Base-by-base conservation (phyloP, 1,140 invertebrate species). In the Aporrectodea caliginosa region DNA sequence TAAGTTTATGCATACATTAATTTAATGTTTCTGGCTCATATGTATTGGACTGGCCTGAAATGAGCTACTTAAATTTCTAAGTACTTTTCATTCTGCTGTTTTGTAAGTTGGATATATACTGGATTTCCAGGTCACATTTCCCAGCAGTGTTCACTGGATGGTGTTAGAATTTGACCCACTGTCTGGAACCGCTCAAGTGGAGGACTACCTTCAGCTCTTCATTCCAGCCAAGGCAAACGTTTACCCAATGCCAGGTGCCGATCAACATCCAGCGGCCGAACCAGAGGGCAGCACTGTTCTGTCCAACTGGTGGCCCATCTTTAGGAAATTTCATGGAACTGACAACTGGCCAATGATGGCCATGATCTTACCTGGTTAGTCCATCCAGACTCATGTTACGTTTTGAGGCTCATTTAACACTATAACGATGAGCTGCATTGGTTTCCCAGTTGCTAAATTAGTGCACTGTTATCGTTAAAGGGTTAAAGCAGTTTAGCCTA, bases 111-210 rank as follows among this genome's bases (percentile, higher is more conserved):
- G n/a, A n/a, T n/a, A n/a, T n/a, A n/a, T n/a, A n/a, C n/a, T n/a
- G n/a, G n/a, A n/a, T n/a, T 83, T 81, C 83, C 93, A 94, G 88
- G 95, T 98, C 0, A 90, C 92, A 70, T 98, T 98, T 89, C 95
- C 96, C 0, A 89, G 92, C 16, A 91, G 90, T 80, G 94, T 98
- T 0, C 92, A 95, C 82, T 98, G 96, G 94, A 91, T 98, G 84
- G 93, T 93, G 0, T 86, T 99, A 6, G 95, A 98, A 89, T 98
- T 99, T 89, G 96, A 97, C 85, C 91, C 94, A 0, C 92, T 93
- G 76, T 97, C 95, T 89, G 92, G 94, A 68, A 98, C 96, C 0
- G 94, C 94, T 0, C 97, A 98, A 87, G 92, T 93, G 0, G 97
- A 98, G 88, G 97, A 99, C 89, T 93, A 92, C 14, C 90, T 99